A percentile compares a stretch with the other conserved stretches of the same genome.
Evolutionary conservation across 2,113 vertebrate genomes (phyloP).

Genomic region (Ceyx cyanopectus): DNA sequence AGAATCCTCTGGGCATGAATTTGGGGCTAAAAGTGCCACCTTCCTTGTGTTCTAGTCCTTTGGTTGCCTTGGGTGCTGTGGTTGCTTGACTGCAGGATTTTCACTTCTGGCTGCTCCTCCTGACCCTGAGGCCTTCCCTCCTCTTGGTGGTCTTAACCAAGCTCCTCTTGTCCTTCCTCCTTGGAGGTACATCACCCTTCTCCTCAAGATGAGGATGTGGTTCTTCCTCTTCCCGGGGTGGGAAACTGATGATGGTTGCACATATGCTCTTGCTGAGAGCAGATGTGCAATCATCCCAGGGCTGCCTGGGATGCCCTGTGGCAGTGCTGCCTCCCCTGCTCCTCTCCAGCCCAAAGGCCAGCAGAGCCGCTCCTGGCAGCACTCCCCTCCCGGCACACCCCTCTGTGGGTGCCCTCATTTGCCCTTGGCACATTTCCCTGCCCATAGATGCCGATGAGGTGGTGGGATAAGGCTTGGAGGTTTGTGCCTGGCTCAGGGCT

Average conservation of each 20-base stretch:
- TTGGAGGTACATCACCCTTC: background rate
- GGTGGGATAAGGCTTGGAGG: background rate
- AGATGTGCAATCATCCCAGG: background rate
- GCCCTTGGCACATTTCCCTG: background rate
- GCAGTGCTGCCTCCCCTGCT: background rate
- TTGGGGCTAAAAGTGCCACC: background rate
- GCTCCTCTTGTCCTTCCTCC: background rate
- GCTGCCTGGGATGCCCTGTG: background rate
- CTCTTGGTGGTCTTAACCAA: background rate
- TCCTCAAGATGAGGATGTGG: background rate
- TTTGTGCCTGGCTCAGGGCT: background rate
- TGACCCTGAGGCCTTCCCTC: background rate
- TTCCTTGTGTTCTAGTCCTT: fast-evolving
- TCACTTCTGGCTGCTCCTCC: background rate
- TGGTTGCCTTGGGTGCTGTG: background rate
- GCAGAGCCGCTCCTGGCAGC: background rate
- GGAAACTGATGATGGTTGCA: background rate
- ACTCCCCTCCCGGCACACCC: background rate
- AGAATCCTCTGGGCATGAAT: background rate
- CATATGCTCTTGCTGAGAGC: conserved; percentile 4
- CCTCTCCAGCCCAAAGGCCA: background rate
- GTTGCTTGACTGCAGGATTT: background rate
- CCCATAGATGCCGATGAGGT: background rate
- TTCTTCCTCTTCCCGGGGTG: background rate
- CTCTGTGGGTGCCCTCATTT: background rate